Evolutionary conservation across 2,113 vertebrate species (phyloP).

Genomic region (Oncorhynchus kisutch): DNA sequence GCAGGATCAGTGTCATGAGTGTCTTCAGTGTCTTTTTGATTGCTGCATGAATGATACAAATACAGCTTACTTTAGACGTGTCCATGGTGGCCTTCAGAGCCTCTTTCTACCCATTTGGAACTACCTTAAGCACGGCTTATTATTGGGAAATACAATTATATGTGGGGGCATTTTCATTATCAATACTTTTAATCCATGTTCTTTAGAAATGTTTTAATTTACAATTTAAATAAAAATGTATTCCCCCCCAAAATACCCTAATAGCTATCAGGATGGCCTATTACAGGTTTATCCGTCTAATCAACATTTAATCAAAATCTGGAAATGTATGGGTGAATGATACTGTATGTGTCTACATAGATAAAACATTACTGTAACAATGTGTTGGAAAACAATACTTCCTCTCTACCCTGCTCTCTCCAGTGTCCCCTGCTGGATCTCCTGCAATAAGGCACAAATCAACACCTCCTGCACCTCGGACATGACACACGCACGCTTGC

Average conservation of each 20-base stretch:
- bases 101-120: too few species aligned
- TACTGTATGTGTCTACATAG: too few species aligned
- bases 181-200: background rate
- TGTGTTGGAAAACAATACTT: background rate
- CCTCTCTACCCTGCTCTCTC: background rate
- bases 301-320: too few species aligned
- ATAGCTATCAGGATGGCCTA: too few species aligned
- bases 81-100: too few species aligned
- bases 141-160: background rate
- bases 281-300: too few species aligned
- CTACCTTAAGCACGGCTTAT: background rate
- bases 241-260: too few species aligned
- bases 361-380: background rate
- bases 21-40: background rate
- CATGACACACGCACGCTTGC: background rate
- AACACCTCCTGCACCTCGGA: background rate
- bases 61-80: too few species aligned
- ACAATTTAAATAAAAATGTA: background rate
- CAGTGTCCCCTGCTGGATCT: background rate
- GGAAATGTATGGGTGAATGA: too few species aligned
- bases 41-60: background rate
- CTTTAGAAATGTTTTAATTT: background rate
- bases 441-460: slow-evolving; percentile 1
- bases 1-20: too few species aligned
- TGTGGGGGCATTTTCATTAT: background rate